phyloP scores from a whole-genome alignment of 2,113 vertebrate genomes.

The Heterochromis multidens region DNA sequence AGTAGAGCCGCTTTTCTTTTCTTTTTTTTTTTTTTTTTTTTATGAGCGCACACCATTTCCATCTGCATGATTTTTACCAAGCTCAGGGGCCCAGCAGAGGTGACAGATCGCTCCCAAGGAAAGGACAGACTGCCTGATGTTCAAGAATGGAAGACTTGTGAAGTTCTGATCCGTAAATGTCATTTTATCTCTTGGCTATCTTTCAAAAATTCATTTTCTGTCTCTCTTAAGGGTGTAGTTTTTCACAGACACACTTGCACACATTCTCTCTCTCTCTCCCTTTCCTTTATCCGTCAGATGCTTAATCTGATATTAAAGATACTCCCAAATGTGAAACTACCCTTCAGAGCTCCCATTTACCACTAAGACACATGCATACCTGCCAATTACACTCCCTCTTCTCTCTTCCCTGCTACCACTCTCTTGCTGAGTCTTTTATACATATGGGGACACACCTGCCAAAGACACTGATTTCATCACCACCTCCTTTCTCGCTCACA shows the following conservation, averaged over 20 bases:
- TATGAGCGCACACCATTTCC: neutral
- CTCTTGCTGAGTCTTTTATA: neutral
- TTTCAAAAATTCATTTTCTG: conserved; percentile 46
- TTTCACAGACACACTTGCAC: neutral
- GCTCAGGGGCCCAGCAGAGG: conserved; percentile 25
- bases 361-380: conserved; percentile 31
- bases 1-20: neutral
- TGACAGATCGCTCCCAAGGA: conserved; percentile 39
- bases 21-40: neutral
- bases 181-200: conserved; percentile 65
- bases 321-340: conserved; percentile 55
- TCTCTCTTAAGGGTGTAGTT: conserved; percentile 38
- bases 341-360: conserved; percentile 54
- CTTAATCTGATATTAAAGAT: conserved; percentile 61
- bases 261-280: neutral
- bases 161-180: conserved; percentile 67
- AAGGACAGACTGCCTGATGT: conserved; percentile 44
- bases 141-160: conserved; percentile 36
- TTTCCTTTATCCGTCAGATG: conserved; percentile 21
- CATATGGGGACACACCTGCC: conserved; percentile 33
- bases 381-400: conserved; percentile 17
- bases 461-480: conserved; percentile 41
- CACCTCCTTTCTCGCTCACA: neutral
- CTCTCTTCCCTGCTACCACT: neutral
- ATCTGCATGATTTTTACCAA: neutral